These are phyloP conservation scores for Clitarchus hookeri DNA, from an alignment of 2,888 invertebrate genomes.

Conservation along the genomic window DNA sequence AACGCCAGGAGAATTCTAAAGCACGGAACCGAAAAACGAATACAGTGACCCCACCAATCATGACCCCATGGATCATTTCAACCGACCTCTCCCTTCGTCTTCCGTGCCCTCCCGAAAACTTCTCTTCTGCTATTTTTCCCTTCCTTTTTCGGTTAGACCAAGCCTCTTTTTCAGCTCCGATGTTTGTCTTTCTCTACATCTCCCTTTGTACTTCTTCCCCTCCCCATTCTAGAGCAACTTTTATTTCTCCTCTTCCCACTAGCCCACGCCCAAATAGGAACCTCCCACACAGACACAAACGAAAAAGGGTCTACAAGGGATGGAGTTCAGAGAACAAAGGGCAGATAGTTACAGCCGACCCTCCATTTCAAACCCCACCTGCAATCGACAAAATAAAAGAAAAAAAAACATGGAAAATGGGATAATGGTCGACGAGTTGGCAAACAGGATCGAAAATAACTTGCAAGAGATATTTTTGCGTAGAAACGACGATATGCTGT, in stretches of 20 bases:
- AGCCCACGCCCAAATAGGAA: not conserved
- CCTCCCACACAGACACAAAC: conserved; percentile 1
- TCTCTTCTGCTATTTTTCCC: not conserved
- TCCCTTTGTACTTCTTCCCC: not conserved
- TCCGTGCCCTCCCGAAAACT: not conserved
- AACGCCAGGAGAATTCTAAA: not conserved
- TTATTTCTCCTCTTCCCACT: too few species aligned
- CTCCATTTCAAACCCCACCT: not conserved
- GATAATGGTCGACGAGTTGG: not conserved
- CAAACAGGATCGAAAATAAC: not conserved
- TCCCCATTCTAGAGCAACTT: not conserved
- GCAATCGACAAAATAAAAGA: not conserved
- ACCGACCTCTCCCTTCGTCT: not conserved
- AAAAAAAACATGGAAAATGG: not conserved
- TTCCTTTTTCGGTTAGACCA: not conserved
- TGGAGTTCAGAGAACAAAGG: not conserved
- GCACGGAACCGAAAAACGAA: not conserved
- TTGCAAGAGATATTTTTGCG: too few species aligned
- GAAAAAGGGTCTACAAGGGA: not conserved
- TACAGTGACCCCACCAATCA: not conserved
- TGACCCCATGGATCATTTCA: conserved; percentile 14
- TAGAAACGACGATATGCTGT: too few species aligned
- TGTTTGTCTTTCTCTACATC: conserved; percentile 2
- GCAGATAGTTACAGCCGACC: not conserved
- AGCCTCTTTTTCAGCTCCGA: not conserved